Conservation (phyloP, 2,113 vertebrate genomes). For the Murina feae region DNA sequence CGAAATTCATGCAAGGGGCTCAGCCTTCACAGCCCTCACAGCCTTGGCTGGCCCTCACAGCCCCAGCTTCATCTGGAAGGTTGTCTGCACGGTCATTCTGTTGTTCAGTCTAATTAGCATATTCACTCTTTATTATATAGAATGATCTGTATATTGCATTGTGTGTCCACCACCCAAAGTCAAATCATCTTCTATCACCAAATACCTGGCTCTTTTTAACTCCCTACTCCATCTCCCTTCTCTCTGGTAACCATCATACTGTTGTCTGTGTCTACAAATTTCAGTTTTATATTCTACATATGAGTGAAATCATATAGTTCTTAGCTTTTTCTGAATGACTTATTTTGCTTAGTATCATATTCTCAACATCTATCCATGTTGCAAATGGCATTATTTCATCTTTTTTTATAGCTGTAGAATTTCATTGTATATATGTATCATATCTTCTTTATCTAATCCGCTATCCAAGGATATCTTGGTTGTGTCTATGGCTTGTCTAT, state of each 20-base stretch:
- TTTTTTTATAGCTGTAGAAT: neutral
- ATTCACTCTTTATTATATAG: too few relatives aligned
- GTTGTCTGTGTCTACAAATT: neutral
- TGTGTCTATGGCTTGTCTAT: neutral
- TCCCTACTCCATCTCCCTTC: too few relatives aligned
- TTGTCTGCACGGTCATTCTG: too few relatives aligned
- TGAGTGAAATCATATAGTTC: neutral
- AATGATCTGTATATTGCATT: neutral
- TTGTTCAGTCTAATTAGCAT: too few relatives aligned
- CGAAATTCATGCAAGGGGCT: too few relatives aligned
- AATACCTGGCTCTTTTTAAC: neutral
- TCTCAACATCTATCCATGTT: neutral
- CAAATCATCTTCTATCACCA: neutral
- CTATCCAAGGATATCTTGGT: neutral
- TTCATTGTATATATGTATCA: neutral
- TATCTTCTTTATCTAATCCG: neutral
- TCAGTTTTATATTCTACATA: neutral
- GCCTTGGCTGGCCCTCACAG: too few relatives aligned
- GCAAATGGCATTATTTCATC: neutral
- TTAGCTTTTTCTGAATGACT: neutral
- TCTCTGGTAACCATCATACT: neutral
- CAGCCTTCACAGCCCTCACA: rapidly evolving
- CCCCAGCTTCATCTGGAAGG: too few relatives aligned
- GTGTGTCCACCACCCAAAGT: neutral
- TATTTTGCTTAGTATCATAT: neutral